Conservation (phyloP, 2,113 vertebrate genomes). For the Hemiprocne comata region DNA sequence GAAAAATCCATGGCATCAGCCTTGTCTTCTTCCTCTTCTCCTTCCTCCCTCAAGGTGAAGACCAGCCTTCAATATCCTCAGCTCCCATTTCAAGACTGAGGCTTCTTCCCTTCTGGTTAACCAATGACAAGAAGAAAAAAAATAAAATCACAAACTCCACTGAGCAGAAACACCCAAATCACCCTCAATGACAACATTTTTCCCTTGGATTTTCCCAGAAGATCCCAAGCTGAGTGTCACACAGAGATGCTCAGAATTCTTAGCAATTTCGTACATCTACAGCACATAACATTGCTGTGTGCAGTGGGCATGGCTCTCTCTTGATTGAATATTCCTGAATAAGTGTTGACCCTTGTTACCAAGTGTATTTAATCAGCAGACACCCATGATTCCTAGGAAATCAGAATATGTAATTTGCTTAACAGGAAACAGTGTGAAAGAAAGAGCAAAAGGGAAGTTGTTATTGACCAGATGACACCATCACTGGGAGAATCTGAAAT, state of each 20-base stretch:
- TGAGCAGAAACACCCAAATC: background rate
- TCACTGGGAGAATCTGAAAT: background rate
- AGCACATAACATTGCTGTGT: fast-evolving
- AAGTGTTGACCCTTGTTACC: background rate
- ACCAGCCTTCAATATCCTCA: background rate
- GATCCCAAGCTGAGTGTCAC: background rate
- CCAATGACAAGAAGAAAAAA: background rate
- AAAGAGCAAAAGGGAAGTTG: background rate
- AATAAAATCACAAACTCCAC: background rate
- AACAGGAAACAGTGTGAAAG: background rate
- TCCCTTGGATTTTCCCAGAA: background rate
- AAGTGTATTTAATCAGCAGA: background rate
- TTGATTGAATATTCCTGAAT: background rate
- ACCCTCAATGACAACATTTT: background rate
- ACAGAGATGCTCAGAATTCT: background rate
- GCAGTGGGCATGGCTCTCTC: background rate
- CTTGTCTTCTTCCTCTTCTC: background rate
- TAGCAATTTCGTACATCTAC: background rate
- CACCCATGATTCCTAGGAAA: background rate
- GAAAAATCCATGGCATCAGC: background rate
- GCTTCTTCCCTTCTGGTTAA: background rate
- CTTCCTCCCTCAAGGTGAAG: background rate
- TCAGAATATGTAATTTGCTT: background rate
- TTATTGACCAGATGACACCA: background rate
- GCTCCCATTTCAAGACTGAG: background rate